Base-by-base conservation (phyloP, 1,140 invertebrate species). In the Magallana ariakensis region DNA sequence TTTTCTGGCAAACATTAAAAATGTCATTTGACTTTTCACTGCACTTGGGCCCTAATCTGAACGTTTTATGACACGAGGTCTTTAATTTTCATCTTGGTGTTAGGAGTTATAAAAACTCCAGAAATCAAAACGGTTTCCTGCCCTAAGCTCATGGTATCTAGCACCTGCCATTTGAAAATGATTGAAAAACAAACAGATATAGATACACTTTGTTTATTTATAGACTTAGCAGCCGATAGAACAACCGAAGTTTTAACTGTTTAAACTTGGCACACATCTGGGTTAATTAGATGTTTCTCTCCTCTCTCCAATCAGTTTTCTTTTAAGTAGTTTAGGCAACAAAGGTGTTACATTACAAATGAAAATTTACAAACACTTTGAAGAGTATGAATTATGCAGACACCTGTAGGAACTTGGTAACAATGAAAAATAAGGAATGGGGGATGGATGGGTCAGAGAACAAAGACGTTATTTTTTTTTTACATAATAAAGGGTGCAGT, bases 151-250 rank as follows among this genome's bases (percentile, higher is more conserved):
- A 13, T 13, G 22, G 66, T 75, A 75, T 75, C 26, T 19, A 75
- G 22, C 66, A 75, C 66, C 33, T 75, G 66, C 66, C 9, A 22
- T 26, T 75, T 26, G 66, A 75, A 46, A 13, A 75, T 75, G 66
- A 26, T 75, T 75, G 22, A 26, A 75, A 75, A 46, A 75, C 66
- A 75, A 75, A 75, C 66, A 75, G 66, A 75, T 75, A 75, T 75
- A 75, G 66, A 75, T 75, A 75, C 66, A 75, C 19, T 75, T 75
- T 75, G 66, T 75, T 75, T 75, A 75, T 75, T 75, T 75, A 75
- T 75, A 75, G 66, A 75, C 66, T 11, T 19, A 10, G 33, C 5
- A 13, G 66, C 33, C 33, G 33, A 46, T 46, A 46, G 33, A 26
- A 75, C 22, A 75, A 70, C 19, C 22, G 19, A 70, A 46, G 66